Evolutionary conservation across 2,888 invertebrate species (phyloP).

Genomic region (Anodontia alba): DNA sequence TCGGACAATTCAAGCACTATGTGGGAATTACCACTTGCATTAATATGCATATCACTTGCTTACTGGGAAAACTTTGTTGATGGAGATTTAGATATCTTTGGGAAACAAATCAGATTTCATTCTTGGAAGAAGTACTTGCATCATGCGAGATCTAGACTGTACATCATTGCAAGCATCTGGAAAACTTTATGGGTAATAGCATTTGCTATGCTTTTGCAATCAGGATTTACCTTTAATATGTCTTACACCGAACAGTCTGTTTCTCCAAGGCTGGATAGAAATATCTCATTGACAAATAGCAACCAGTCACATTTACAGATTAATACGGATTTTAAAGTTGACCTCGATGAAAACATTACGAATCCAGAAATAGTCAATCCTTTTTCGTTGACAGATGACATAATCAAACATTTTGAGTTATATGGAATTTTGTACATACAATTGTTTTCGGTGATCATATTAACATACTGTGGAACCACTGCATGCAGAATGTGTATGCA

Average conservation of each 20-base stretch:
- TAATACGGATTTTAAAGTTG: background rate
- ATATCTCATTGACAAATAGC: background rate
- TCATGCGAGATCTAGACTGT: slow-evolving; percentile 68
- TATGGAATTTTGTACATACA: slow-evolving; percentile 69
- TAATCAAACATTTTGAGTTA: slow-evolving; percentile 59
- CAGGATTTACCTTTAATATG: slow-evolving; percentile 69
- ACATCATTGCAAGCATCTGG: slow-evolving; percentile 73
- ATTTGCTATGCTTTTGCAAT: slow-evolving; percentile 67
- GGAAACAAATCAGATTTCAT: slow-evolving; percentile 59
- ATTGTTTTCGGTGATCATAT: slow-evolving; percentile 70
- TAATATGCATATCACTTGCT: slow-evolving; percentile 66
- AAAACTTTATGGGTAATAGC: slow-evolving; percentile 69
- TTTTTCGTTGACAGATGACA: slow-evolving; percentile 33
- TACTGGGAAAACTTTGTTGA: slow-evolving; percentile 75
- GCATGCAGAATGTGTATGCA: slow-evolving; percentile 86
- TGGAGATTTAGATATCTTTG: slow-evolving; percentile 59
- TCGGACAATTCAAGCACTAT: slow-evolving; percentile 14
- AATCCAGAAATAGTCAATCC: background rate
- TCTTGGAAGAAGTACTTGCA: slow-evolving; percentile 72
- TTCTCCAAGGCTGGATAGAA: background rate
- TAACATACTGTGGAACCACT: slow-evolving; percentile 86
- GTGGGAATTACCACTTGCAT: slow-evolving; percentile 69
- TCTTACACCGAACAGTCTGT: slow-evolving; percentile 33
- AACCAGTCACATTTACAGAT: background rate
- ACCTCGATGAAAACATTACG: background rate